Conservation (phyloP, 1,140 invertebrate genomes). For the Heliconius nattereri region DNA sequence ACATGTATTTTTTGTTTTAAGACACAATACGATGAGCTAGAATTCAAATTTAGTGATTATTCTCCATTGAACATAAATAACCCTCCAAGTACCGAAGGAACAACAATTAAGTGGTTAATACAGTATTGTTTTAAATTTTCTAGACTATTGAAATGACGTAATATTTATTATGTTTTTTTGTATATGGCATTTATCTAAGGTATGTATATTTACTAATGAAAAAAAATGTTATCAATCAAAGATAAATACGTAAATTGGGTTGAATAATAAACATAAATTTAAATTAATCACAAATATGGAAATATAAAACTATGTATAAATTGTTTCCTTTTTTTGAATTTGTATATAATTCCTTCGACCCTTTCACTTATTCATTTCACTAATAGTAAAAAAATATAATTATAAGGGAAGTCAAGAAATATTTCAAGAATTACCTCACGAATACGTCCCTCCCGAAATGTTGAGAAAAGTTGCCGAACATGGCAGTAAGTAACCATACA, state of each 20-base stretch:
- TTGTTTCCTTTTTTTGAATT: too few species aligned
- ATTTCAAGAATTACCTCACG: constrained; percentile 97
- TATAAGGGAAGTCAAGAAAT: constrained; percentile 96
- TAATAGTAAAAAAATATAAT: neutral
- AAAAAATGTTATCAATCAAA: neutral
- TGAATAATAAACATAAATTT: neutral
- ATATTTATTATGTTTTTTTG: neutral
- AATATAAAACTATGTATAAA: too few species aligned
- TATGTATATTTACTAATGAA: neutral
- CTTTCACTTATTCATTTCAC: too few species aligned
- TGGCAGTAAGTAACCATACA: constrained; percentile 89
- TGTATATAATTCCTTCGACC: too few species aligned
- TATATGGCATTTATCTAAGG: too few species aligned
- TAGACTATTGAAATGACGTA: neutral
- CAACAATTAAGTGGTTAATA: too few species aligned
- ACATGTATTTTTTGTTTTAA: too few species aligned
- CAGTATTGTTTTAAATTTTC: neutral
- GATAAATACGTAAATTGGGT: neutral
- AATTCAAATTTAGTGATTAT: too few species aligned
- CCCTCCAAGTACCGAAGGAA: too few species aligned
- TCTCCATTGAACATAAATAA: too few species aligned
- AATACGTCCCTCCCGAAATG: constrained; percentile 97
- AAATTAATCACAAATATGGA: too few species aligned
- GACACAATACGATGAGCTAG: too few species aligned
- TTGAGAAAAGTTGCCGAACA: constrained; percentile 97